Evolutionary conservation across 2,888 invertebrate genomes (phyloP).

Genomic region (Conus canariensis): DNA sequence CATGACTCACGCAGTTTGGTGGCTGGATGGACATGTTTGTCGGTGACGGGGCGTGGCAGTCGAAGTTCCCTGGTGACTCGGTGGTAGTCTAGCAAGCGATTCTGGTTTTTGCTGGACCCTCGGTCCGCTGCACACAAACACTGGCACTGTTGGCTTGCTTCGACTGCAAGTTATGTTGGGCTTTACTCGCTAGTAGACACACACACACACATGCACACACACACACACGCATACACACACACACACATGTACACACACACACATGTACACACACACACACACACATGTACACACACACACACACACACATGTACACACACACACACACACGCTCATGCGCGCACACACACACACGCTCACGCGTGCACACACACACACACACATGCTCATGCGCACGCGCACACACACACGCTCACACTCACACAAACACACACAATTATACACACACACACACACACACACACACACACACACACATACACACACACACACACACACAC

Average conservation of each 20-base stretch:
- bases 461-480: neutral
- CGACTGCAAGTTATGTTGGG: neutral
- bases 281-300: no score
- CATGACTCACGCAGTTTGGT: constrained; percentile 18
- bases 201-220: neutral
- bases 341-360: neutral
- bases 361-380: neutral
- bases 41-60: constrained; percentile 48
- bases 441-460: neutral
- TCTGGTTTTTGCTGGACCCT: constrained; percentile 65
- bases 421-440: neutral
- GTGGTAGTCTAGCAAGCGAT: constrained; percentile 72
- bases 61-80: constrained; percentile 69
- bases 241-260: no score
- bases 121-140: constrained; percentile 69
- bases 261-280: no score
- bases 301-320: neutral
- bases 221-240: neutral
- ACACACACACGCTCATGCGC: no score
- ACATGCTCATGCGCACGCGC: neutral
- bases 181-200: no score
- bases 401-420: no score
- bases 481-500: neutral
- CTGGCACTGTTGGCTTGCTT: neutral
- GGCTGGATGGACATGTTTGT: constrained; percentile 23